Evolutionary conservation across 2,888 invertebrate genomes (phyloP), one percentile per base, ranked within the genome.

Genomic region (Schrankia costaestrigalis): DNA sequence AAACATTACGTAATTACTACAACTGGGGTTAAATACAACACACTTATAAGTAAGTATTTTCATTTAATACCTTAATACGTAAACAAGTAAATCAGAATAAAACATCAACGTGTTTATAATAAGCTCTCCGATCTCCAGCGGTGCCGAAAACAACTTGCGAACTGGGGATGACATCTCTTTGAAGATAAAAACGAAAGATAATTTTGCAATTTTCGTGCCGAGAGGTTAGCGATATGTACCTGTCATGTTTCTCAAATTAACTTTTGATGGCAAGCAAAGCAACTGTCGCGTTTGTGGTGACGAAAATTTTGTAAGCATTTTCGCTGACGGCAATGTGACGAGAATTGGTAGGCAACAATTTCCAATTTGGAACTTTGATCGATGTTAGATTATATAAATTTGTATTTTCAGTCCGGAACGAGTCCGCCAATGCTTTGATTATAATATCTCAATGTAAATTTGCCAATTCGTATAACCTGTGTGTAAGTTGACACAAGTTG

Each of bases 101-200:
- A 76, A 71, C 66, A 75, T 78, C 70, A 69, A 69, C 66, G 69
- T 75, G 72, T 76, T 76, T 62, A 61, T 76, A 72, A 77, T 74
- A 74, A 62, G 66, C 71, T 51, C n/a, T n/a, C 70, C 6, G 71
- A 65, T 71, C 71, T 76, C 75, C 74, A 70, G 63, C 73, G 65
- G 72, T 60, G 71, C 71, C 74, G 71, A 76, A 73, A 82, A 80
- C 77, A 79, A 82, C 75, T 83, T 85, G 74, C 74, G 73, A 79
- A 83, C 78, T 79, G 80, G 71, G 66, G 71, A 76, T 82, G 86
- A 85, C 86, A 81, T 87, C 83, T 79, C 86, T 86, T 87, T 86
- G 86, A 86, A 83, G 85, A 86, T 86, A 81, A 82, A 82, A 85
- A 80, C 71, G 77, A 69, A 57, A 84, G 80, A 83, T 86, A 86